These are phyloP conservation scores for Nysson spinosus DNA, from an alignment of 2,888 invertebrate genomes.

Conservation along the genomic window DNA sequence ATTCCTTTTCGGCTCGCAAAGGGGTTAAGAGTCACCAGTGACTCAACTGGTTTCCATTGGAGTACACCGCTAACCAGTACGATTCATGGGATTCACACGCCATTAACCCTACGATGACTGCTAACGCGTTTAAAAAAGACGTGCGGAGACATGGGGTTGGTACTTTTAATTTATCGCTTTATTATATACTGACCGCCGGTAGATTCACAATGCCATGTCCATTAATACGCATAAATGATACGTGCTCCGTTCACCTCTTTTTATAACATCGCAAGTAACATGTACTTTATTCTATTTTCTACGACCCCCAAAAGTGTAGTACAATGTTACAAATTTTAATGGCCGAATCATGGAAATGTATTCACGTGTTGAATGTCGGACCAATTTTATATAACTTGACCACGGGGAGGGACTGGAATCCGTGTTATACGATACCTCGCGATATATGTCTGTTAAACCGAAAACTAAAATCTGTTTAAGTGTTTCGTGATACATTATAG, in stretches of 20 bases:
- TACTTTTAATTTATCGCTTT: slow-evolving; percentile 64
- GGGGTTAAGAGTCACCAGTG: slow-evolving; percentile 18
- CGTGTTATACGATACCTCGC: too few relatives aligned
- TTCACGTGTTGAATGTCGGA: too few relatives aligned
- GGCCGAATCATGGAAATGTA: background rate
- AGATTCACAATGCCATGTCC: slow-evolving; percentile 38
- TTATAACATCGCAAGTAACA: slow-evolving; percentile 3
- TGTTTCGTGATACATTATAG: too few relatives aligned
- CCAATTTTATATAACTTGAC: too few relatives aligned
- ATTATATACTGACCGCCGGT: slow-evolving; percentile 53
- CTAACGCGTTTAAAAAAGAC: slow-evolving; percentile 45
- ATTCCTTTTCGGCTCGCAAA: slow-evolving; percentile 14
- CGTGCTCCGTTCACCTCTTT: slow-evolving; percentile 16
- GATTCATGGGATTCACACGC: slow-evolving; percentile 61
- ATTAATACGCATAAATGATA: slow-evolving; percentile 45
- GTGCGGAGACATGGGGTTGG: slow-evolving; percentile 31
- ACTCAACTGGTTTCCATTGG: slow-evolving; percentile 43
- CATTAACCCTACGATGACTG: slow-evolving; percentile 62
- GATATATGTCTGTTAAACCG: too few relatives aligned
- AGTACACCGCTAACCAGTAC: slow-evolving; percentile 49
- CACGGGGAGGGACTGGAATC: too few relatives aligned
- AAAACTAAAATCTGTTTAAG: too few relatives aligned
- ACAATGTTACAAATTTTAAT: background rate
- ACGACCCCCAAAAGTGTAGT: slow-evolving; percentile 3
- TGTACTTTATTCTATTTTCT: slow-evolving; percentile 16